A percentile compares a stretch with the other conserved stretches of the same genome.
Conservation (phyloP, 1,140 invertebrate genomes). For the Diorhabda elongata region DNA sequence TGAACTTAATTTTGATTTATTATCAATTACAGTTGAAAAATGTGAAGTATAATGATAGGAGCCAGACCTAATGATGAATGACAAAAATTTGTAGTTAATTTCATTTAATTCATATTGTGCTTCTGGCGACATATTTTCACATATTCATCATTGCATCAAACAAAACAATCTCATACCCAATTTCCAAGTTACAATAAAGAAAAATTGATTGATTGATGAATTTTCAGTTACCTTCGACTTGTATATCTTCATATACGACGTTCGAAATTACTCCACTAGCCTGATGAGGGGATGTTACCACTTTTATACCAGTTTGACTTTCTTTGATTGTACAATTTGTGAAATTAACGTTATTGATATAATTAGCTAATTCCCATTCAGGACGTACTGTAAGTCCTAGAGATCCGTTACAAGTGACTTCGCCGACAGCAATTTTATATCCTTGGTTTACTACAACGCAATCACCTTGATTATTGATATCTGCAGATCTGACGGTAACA, state of each 20-base stretch:
- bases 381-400: neutral
- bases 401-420: neutral
- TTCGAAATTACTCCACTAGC: neutral
- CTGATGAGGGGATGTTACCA: neutral
- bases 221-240: neutral
- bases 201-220: too few species aligned
- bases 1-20: too few species aligned
- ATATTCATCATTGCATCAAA: too few species aligned
- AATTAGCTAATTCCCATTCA: neutral
- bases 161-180: too few species aligned
- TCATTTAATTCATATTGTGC: too few species aligned
- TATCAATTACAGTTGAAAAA: too few species aligned
- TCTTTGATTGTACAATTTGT: neutral
- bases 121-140: too few species aligned
- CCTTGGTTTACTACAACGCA: neutral
- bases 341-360: neutral
- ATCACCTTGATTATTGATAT: neutral
- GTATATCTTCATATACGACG: neutral
- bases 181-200: too few species aligned
- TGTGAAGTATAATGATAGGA: too few species aligned
- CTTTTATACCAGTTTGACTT: neutral
- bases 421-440: neutral
- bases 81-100: too few species aligned
- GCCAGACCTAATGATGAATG: too few species aligned
- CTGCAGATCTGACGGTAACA: neutral